Conservation (phyloP, 2,797 vertebrate genomes). For the Mus caroli region DNA sequence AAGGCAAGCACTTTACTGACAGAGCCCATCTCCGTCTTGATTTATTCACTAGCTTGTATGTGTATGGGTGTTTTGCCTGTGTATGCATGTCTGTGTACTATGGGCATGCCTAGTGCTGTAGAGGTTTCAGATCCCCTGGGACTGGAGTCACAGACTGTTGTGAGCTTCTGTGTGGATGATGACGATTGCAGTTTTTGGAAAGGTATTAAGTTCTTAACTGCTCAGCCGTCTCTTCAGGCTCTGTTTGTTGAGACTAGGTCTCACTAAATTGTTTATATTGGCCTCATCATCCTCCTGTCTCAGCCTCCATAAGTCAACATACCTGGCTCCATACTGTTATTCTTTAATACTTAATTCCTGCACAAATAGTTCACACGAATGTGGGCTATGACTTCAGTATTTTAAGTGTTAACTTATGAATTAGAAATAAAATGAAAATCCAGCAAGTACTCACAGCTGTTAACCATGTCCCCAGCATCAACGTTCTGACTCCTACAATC, state of each 20-base stretch:
- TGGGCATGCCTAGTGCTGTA: not conserved
- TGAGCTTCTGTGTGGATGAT: not conserved
- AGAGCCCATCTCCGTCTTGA: not conserved
- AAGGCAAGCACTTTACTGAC: not conserved
- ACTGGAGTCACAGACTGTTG: not conserved
- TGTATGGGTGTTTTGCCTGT: not conserved
- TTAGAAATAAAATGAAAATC: not conserved
- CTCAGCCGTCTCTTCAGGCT: not conserved
- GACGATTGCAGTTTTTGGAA: not conserved
- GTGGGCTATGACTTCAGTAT: not conserved
- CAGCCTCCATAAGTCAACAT: not conserved
- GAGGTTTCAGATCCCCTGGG: not conserved
- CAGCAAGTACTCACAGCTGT: not conserved
- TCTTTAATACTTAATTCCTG: not conserved
- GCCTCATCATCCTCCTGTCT: not conserved
- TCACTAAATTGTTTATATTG: not conserved
- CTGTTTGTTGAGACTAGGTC: not conserved
- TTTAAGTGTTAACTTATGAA: not conserved
- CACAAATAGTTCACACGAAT: not conserved
- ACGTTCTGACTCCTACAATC: not conserved
- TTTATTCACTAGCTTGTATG: not conserved
- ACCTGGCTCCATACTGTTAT: not conserved
- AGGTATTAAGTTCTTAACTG: not conserved
- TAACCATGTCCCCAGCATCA: not conserved
- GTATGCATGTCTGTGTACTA: not conserved